Evolutionary conservation across 2,797 vertebrate genomes (phyloP), one percentile per base, ranked within the genome.

Genomic region (Perodicticus potto): DNA sequence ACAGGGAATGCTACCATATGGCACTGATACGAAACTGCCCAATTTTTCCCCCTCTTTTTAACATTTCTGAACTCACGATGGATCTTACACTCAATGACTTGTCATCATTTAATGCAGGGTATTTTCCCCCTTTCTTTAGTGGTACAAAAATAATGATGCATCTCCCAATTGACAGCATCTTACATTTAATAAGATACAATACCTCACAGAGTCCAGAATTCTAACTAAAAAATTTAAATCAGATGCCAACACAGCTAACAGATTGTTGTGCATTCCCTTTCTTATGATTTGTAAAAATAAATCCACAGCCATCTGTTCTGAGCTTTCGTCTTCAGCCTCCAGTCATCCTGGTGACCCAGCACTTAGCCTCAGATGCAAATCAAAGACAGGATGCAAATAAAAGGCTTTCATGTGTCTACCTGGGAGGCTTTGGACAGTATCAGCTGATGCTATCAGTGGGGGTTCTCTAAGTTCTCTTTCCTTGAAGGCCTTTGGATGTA

Each of bases 1-100:
- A 29, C 67, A 12, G 1, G 12, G 17, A 45, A 7, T 6, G 19
- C 13, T 13, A 0, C 20, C 3, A 0, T 2, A 12, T 0, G 0
- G 27, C 43, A 11, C 0, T 0, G 7, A 55, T 14, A 16, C 17
- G 2, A 7, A 32, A 53, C 6, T 3, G 27, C 14, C 4, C 14
- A 5, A 1, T 6, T 69, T 43, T 34, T 65, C 34, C 45, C 34
- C 34, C 45, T 23, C 61, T 4, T 43, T 17, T 34, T 29, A 40
- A 87, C 25, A 16, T 43, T 70, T 45, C 34, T 63, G 85, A 37
- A 55, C 32, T 17, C 65, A 32, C 57, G 4, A 17, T 7, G 43
- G 5, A 20, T 67, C 49, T 89, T 32, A 43, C 19, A 20, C 12
- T 43, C 67, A 37, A 34, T 27, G 17, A 4, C 34, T 74, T 49